A percentile compares a stretch with the other conserved stretches of the same genome.
Evolutionary conservation across 2,797 vertebrate species (phyloP).

Genomic region (Atherinosoma microstoma): DNA sequence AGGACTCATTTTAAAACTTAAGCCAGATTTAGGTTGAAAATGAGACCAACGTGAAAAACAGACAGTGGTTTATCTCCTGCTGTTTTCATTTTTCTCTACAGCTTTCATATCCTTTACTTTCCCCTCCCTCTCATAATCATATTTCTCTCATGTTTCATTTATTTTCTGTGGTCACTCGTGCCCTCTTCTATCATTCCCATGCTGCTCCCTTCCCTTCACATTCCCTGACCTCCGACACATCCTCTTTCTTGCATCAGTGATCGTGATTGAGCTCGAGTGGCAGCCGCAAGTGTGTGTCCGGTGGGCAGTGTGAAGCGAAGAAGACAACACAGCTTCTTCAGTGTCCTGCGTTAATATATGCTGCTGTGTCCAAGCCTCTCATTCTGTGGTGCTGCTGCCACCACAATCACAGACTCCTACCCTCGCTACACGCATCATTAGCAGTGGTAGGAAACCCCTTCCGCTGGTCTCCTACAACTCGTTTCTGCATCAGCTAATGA

Average conservation of each 20-base stretch:
- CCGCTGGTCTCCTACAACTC: slow-evolving; percentile 53
- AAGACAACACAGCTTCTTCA: slow-evolving; percentile 45
- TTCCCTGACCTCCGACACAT: slow-evolving; percentile 50
- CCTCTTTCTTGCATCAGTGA: slow-evolving; percentile 46
- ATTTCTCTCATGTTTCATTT: not conserved
- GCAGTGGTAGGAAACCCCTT: slow-evolving; percentile 57
- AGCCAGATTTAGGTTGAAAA: not conserved
- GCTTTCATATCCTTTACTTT: not conserved
- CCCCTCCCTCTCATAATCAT: not conserved
- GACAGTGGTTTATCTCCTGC: not conserved
- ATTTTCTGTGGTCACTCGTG: not conserved
- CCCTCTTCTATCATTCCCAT: not conserved
- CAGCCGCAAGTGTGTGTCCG: slow-evolving; percentile 17
- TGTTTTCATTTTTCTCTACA: not conserved
- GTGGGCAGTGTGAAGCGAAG: slow-evolving; percentile 15
- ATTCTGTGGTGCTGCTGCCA: slow-evolving; percentile 52
- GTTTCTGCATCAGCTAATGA: slow-evolving; percentile 74
- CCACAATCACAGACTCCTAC: slow-evolving; percentile 60
- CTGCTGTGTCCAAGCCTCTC: slow-evolving; percentile 50
- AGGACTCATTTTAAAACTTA: not conserved
- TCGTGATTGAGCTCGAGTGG: slow-evolving; percentile 28
- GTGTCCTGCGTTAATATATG: slow-evolving; percentile 67
- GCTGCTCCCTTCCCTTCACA: slow-evolving; percentile 23
- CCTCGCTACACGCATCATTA: slow-evolving; percentile 73
- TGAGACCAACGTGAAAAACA: not conserved